These are phyloP conservation scores for Amblyornis subalaris DNA, from an alignment of 2,113 vertebrate genomes.

Conservation along the genomic window DNA sequence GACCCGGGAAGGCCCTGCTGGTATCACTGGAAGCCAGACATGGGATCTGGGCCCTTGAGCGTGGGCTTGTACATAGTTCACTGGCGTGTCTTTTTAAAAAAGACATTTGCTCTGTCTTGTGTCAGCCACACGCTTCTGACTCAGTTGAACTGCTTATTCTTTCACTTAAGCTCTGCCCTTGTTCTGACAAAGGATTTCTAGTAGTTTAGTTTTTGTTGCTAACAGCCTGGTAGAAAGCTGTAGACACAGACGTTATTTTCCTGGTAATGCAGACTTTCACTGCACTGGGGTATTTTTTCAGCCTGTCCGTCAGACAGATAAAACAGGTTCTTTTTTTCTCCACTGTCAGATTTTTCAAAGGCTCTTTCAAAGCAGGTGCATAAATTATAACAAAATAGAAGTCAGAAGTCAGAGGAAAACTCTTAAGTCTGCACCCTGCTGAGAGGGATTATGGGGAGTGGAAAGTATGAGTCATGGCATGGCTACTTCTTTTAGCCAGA, in stretches of 20 bases:
- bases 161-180: constrained; percentile 1
- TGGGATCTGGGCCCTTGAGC: background rate
- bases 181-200: constrained; percentile 14
- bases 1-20: background rate
- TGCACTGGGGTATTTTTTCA: background rate
- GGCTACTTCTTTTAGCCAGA: constrained; percentile 40
- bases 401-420: constrained; percentile 44
- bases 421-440: constrained; percentile 37
- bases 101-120: background rate
- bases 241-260: background rate
- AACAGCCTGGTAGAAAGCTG: background rate
- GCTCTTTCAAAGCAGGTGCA: constrained; percentile 56
- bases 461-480: constrained; percentile 61
- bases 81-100: background rate
- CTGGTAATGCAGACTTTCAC: background rate
- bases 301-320: constrained; percentile 1
- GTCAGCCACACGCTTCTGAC: background rate
- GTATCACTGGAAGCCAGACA: background rate
- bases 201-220: constrained; percentile 20
- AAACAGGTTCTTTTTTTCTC: background rate
- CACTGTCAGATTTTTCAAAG: constrained; percentile 44
- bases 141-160: background rate
- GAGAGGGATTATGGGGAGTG: constrained; percentile 57
- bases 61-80: fast-evolving
- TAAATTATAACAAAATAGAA: constrained; percentile 60